Evolutionary conservation across 1,140 invertebrate species (phyloP), one percentile per base, ranked within the genome.

Genomic region (Cephus cinctus): DNA sequence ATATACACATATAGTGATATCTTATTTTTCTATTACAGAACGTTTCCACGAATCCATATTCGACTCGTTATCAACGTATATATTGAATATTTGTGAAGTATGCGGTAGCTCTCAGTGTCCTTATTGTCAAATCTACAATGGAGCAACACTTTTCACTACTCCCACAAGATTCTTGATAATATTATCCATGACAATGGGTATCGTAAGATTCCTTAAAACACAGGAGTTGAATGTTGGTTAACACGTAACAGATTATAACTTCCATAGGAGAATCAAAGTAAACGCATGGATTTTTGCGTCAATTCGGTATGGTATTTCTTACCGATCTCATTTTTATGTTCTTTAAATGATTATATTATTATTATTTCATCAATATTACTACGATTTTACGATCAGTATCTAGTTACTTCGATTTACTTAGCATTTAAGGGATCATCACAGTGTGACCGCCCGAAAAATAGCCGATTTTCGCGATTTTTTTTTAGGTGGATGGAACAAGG

Each of bases 21-120:
- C n/a, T 47, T 54, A 34, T 48, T 52, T 50, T 54, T 55, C 56
- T 57, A 53, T 83, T 80, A n/a, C 79, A 93, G 94, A 96, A 72
- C 86, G 93, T 35, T 96, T 92, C 78, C 96, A 96, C 65, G 92
- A 96, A 78, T 88, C 88, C 0, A 89, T 98, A 73, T 95, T 96
- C 63, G 92, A 96, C 64, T 85, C 92, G 2, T 80, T 92, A 35
- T 85, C 90, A 18, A 88, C 94, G 2, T 95, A 95, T 71, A 78
- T 90, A 11, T 75, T 97, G 19, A 96, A 95, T 71, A 96, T 98
- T 54, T 98, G 95, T 67, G 92, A 97, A 68, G 95, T 98, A n/a
- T 98, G 95, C 69, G 96, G 95, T 22, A 97, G 94, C 15, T 98
- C 92, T 34, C 95, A 98, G 71, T 98, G 96, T 77, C 95, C 95